Evolutionary conservation across 2,888 invertebrate genomes (phyloP).

Genomic region (Sesamia inferens): DNA sequence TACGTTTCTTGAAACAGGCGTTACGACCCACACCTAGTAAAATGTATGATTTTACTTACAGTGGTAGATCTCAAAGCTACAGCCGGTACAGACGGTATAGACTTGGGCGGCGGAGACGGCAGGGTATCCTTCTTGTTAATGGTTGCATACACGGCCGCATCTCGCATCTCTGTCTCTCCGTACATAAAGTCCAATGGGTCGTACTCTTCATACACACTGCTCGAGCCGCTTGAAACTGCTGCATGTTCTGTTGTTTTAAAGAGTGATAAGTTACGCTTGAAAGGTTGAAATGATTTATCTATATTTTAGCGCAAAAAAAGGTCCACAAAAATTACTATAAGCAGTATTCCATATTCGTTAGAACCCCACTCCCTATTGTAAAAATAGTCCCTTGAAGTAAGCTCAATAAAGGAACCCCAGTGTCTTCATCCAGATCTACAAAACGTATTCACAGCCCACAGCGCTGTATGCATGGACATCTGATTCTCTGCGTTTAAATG

Average conservation of each 20-base stretch:
- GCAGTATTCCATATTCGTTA: constrained; percentile 15
- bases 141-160: constrained; percentile 84
- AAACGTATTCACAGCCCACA: neutral
- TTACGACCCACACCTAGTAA: neutral
- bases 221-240: constrained; percentile 80
- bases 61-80: constrained; percentile 82
- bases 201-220: constrained; percentile 88
- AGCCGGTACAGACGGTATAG: constrained; percentile 81
- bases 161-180: constrained; percentile 87
- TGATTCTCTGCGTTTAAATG: neutral
- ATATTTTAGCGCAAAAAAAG: too few species aligned
- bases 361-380: neutral
- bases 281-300: neutral
- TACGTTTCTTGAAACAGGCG: too few species aligned
- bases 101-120: constrained; percentile 87
- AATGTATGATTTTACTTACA: constrained; percentile 70
- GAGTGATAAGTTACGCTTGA: neutral
- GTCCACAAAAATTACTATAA: neutral
- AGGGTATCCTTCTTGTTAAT: constrained; percentile 81
- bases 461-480: neutral
- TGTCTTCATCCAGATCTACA: neutral
- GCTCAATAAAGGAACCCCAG: neutral
- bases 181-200: constrained; percentile 88
- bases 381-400: neutral
- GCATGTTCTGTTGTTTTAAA: constrained; percentile 76